Evolutionary conservation across 2,797 vertebrate species (phyloP), one percentile per base, ranked within the genome.

Genomic region (Pangasius djambal): DNA sequence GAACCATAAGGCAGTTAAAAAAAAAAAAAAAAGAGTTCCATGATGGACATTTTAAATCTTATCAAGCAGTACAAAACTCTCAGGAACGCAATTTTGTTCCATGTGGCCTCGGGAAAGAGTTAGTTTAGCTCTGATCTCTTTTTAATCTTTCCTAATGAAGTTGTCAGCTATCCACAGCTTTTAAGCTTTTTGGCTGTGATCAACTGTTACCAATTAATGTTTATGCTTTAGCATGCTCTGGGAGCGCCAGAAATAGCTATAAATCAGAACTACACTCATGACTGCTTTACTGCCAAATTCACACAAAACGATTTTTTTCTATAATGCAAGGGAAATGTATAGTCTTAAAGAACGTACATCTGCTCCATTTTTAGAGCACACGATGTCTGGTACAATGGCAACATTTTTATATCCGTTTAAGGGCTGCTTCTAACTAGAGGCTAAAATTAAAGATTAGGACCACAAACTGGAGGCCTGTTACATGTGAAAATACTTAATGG

Each of bases 201-300:
- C 50, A 85, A 37, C 87, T 85, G 82, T 84, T 75, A 8, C 67
- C 83, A 86, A 91, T 90, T 89, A 86, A 86, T 65, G 25, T 70
- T 77, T 75, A 57, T 74, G 31, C 40, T 75, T 9, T 25, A 78
- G 84, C 72, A n/a, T 78, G 88, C 82, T 78, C 74, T 25, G 34
- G 50, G 67, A 77, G 83, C 25, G 31, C 48, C 59, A 89, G 89
- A 89, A 88, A 89, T 70, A 57, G 85, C 63, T 78, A 78, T 92
- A 91, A 91, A 92, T 89, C 88, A 91, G 85, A 87, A 78, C 83
- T 86, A 59, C 83, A 86, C 86, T 91, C 87, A 87, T 79, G 86
- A 57, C 87, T 91, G 88, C 89, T 92, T 92, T 92, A 91, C 87
- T 90, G 85, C 83, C 55, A 86, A 86, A 87, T 83, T 89, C 82